These are phyloP conservation scores for Oasisia sp. DNA, from an alignment of 2,888 invertebrate species.

Conservation along the genomic window DNA sequence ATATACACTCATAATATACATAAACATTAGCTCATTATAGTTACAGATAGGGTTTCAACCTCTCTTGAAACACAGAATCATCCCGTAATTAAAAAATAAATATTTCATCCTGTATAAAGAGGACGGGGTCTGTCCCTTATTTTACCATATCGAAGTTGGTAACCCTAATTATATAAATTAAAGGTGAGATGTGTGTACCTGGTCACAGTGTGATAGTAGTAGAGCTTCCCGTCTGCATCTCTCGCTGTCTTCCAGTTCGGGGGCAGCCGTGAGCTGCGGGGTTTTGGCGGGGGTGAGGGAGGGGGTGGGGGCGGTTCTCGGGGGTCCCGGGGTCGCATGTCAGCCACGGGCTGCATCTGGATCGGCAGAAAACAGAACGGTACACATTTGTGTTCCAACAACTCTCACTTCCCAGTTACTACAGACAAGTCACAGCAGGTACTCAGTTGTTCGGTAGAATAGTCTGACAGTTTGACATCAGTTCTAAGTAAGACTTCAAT, in stretches of 20 bases:
- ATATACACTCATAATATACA: too few species aligned
- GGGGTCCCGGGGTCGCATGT: constrained; percentile 22
- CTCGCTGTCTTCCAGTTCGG: constrained; percentile 88
- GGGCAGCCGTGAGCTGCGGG: constrained; percentile 72
- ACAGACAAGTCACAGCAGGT: neutral
- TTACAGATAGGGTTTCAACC: too few species aligned
- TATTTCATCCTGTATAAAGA: too few species aligned
- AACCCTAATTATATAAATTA: neutral
- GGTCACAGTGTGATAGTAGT: constrained; percentile 83
- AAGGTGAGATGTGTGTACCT: neutral
- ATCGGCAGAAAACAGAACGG: neutral
- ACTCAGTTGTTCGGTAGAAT: neutral
- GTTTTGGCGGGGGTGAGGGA: constrained; percentile 63
- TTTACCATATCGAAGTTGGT: too few species aligned
- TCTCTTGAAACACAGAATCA: too few species aligned
- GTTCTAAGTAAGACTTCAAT: too few species aligned
- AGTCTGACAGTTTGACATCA: neutral
- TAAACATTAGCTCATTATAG: too few species aligned
- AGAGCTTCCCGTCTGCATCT: constrained; percentile 84
- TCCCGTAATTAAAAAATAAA: too few species aligned
- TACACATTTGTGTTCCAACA: neutral
- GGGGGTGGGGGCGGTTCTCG: constrained; percentile 57
- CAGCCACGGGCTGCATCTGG: constrained; percentile 9
- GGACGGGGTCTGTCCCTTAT: too few species aligned
- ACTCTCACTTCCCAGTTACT: neutral